These are phyloP conservation scores for Clivina fossor DNA, from an alignment of 2,888 invertebrate species.

Conservation along the genomic window DNA sequence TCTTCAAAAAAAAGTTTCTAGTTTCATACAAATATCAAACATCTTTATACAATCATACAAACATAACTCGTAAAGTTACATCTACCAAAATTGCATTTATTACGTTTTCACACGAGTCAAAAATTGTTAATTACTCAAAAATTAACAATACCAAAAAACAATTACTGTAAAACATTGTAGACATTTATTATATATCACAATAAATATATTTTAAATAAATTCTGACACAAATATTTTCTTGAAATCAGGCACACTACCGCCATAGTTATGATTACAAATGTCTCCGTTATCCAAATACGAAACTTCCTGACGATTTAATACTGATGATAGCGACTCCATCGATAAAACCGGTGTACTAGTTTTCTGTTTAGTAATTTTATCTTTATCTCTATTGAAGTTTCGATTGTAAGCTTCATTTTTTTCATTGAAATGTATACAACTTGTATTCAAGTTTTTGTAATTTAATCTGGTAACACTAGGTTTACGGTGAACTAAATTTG, in stretches of 20 bases:
- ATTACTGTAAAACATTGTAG: not conserved
- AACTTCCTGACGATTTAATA: conserved; percentile 48
- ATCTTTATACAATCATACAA: not conserved
- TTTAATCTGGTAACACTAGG: conserved; percentile 31
- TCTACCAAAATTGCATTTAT: no score
- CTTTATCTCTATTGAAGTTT: conserved; percentile 23
- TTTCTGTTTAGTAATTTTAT: conserved; percentile 41
- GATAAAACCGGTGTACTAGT: conserved; percentile 45
- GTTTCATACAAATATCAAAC: conserved; percentile 4
- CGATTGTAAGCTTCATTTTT: conserved; percentile 35
- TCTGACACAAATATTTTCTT: conserved; percentile 60
- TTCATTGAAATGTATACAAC: conserved; percentile 30
- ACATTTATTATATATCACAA: no score
- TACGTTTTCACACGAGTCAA: no score
- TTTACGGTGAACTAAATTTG: conserved; percentile 37
- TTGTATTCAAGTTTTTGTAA: conserved; percentile 32
- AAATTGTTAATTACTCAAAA: not conserved
- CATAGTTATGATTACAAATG: conserved; percentile 50
- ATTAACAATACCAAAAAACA: not conserved
- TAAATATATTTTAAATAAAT: conserved; percentile 49
- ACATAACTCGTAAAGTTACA: no score
- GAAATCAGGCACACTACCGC: conserved; percentile 59
- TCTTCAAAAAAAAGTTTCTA: no score
- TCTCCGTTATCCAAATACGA: conserved; percentile 52
- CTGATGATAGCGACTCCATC: conserved; percentile 50